phyloP scores from a whole-genome alignment of 2,888 invertebrate genomes.

The Prosapia bicincta region DNA sequence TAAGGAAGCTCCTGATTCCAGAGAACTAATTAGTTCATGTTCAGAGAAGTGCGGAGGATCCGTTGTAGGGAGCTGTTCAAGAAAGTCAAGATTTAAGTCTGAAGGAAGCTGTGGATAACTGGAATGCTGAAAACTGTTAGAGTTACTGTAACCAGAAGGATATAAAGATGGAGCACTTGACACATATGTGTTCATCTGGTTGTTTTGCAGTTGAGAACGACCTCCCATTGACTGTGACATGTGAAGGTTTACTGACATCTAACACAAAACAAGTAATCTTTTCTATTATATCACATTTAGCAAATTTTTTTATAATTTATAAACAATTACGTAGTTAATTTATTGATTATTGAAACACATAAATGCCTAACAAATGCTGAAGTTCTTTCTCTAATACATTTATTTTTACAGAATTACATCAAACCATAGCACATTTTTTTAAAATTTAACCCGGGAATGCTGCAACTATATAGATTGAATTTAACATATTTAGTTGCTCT shows the following conservation, averaged over 20 bases:
- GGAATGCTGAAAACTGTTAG: background rate
- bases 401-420: no score
- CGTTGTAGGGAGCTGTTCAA: conserved; percentile 67
- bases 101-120: conserved; percentile 53
- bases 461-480: no score
- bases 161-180: background rate
- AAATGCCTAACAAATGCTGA: no score
- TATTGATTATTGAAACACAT: no score
- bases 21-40: conserved; percentile 77
- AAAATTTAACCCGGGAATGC: no score
- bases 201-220: conserved; percentile 2
- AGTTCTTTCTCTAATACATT: no score
- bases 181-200: background rate
- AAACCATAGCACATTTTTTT: no score
- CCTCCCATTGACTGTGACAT: conserved; percentile 31
- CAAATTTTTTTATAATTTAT: no score
- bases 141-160: background rate
- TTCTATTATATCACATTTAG: no score
- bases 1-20: conserved; percentile 69
- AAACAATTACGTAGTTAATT: no score
- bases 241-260: conserved; percentile 33
- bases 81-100: conserved; percentile 38
- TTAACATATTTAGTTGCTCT: no score
- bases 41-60: conserved; percentile 60
- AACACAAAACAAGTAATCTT: background rate